These are phyloP conservation scores for Pholis gunnellus DNA, from an alignment of 2,113 vertebrate species.

Conservation along the genomic window DNA sequence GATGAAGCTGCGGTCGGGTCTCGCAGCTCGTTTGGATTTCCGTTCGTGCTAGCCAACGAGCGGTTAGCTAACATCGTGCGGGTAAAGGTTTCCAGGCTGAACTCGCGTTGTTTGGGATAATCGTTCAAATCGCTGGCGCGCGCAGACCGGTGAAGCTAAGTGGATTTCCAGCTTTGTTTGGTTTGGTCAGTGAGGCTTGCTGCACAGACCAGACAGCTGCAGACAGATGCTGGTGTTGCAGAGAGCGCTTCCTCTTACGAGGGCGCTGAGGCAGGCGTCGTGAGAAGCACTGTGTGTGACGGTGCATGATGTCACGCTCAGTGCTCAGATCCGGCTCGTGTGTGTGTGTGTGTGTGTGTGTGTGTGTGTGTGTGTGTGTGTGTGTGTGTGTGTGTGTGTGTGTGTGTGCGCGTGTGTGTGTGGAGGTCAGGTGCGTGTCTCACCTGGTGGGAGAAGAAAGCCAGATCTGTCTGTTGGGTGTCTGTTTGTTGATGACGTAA, in stretches of 20 bases:
- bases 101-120: too few relatives aligned
- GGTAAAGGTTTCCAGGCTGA: too few relatives aligned
- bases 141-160: too few relatives aligned
- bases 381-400: background rate
- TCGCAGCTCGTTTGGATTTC: too few relatives aligned
- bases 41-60: too few relatives aligned
- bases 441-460: constrained; percentile 95
- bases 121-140: too few relatives aligned
- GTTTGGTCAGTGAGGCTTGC: too few relatives aligned
- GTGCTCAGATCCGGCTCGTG: background rate
- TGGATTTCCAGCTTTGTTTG: too few relatives aligned
- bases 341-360: background rate
- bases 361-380: background rate
- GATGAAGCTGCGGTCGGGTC: too few relatives aligned
- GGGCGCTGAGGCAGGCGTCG: too few relatives aligned
- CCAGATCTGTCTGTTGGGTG: constrained; percentile 97
- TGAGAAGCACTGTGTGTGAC: background rate
- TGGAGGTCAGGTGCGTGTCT: background rate
- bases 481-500: constrained; percentile 98
- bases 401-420: background rate
- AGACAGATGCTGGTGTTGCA: background rate
- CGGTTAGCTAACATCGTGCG: too few relatives aligned
- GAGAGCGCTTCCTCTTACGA: too few relatives aligned
- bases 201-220: background rate
- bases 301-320: background rate